Evolutionary conservation across 37 sponge, comb jelly and placozoan genomes (phyloP).

Genomic region (Ianthella basta): DNA sequence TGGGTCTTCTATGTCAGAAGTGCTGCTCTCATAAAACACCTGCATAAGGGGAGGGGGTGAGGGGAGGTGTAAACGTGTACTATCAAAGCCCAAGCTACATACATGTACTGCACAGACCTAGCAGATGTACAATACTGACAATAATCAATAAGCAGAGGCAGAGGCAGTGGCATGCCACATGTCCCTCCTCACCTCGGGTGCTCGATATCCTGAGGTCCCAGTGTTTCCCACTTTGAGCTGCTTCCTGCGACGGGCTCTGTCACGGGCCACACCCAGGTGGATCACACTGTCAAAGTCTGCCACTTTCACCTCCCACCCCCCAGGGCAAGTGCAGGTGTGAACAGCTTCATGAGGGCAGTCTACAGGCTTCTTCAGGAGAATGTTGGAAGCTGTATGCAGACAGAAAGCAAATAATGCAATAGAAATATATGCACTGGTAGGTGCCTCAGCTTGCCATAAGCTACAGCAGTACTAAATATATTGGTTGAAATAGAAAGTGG

Average conservation of each 20-base stretch:
- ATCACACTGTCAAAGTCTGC: constrained; percentile 8
- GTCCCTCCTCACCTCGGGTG: background rate
- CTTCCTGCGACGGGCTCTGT: background rate
- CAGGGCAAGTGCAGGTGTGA: background rate
- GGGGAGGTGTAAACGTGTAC: too few species aligned
- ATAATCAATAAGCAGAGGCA: too few species aligned
- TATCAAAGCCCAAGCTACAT: too few species aligned
- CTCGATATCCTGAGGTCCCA: constrained; percentile 5
- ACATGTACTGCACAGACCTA: too few species aligned
- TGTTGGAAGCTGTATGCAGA: constrained; percentile 1
- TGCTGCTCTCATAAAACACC: background rate
- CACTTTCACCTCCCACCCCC: constrained; percentile 1
- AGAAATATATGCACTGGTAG: too few species aligned
- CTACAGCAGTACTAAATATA: too few species aligned
- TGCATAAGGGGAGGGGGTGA: background rate
- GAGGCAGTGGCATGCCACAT: too few species aligned
- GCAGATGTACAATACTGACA: too few species aligned
- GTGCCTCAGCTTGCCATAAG: too few species aligned
- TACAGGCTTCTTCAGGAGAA: background rate
- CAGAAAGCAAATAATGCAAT: too few species aligned
- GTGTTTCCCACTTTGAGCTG: constrained; percentile 15
- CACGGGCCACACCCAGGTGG: background rate
- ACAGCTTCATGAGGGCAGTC: background rate
- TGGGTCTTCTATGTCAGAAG: background rate
- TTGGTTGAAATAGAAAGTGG: too few species aligned